phyloP scores from a whole-genome alignment of 1,140 invertebrate genomes.

The Wiebesia pumilae region DNA sequence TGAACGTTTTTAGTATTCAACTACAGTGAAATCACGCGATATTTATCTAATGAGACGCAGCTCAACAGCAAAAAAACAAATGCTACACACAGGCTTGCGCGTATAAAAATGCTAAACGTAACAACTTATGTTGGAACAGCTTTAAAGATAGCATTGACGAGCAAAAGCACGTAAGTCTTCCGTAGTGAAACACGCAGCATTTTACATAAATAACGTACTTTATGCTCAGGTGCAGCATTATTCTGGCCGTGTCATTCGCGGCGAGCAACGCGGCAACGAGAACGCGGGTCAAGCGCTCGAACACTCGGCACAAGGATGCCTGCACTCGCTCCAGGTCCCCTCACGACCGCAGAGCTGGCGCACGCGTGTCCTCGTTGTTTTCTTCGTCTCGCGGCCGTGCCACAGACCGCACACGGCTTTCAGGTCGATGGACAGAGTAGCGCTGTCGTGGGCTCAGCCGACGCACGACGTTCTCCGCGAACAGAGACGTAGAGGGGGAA shows the following conservation, averaged over 20 bases:
- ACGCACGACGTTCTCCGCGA: not conserved
- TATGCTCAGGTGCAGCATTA: not conserved
- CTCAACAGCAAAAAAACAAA: too few relatives aligned
- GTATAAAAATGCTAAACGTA: too few relatives aligned
- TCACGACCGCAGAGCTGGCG: too few relatives aligned
- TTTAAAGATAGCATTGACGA: not conserved
- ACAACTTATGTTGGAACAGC: too few relatives aligned
- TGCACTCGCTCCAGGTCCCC: too few relatives aligned
- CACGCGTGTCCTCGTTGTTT: not conserved
- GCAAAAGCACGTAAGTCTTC: not conserved
- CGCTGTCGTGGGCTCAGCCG: too few relatives aligned
- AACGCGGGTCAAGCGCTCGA: not conserved
- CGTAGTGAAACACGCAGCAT: not conserved
- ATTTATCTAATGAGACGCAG: too few relatives aligned
- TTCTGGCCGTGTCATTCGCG: not conserved
- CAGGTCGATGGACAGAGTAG: slow-evolving; percentile 12
- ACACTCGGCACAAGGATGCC: not conserved
- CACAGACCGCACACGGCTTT: slow-evolving; percentile 32
- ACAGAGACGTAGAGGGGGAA: too few relatives aligned
- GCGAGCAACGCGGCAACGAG: not conserved
- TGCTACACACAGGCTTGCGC: too few relatives aligned
- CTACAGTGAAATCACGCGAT: too few relatives aligned
- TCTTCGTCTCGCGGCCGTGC: slow-evolving; percentile 3
- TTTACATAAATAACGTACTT: not conserved
- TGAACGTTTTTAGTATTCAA: too few relatives aligned